Base-by-base conservation (phyloP, 2,888 invertebrate species). In the Caenorhabditis japonica region DNA sequence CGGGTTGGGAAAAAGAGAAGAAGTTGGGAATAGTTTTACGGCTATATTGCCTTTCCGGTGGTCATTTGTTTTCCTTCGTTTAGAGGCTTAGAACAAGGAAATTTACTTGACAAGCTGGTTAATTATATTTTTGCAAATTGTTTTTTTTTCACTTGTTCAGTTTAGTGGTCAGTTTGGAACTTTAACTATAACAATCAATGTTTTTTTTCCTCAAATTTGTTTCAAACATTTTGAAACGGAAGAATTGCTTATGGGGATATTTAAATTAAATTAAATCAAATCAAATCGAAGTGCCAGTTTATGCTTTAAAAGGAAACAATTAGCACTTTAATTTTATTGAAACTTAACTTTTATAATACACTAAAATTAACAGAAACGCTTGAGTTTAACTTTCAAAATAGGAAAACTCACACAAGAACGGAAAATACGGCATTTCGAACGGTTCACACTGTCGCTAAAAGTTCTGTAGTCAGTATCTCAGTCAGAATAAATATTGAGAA, bases 371-470 rank as follows among this genome's bases (percentile, higher is more conserved):
- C n/a, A n/a, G n/a, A n/a, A n/a, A n/a, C n/a, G n/a, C n/a, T n/a
- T n/a, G n/a, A n/a, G n/a, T n/a, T n/a, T n/a, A n/a, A n/a, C n/a
- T n/a, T n/a, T n/a, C n/a, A n/a, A n/a, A n/a, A n/a, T n/a, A n/a
- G n/a, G n/a, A n/a, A 13, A 51, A 70, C 70, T 70, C 19, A 70
- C 70, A 61, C 44, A 70, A n/a, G 46, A 70, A 70, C 12, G 70
- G 70, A 19, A 70, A 36, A 52, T 70, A 70, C 23, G 70, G 70
- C 70, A 70, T 70, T 36, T 8, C n/a, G 17, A 34, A 56, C 41
- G 25, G 15, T 27, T 23, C 33, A 46, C 27, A n/a, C n/a, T n/a
- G n/a, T n/a, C n/a, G n/a, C 4, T 7, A 46, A 59, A 47, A 3
- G 38, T 15, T 13, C 10, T 36, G 33, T 13, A 49, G 55, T 51